phyloP scores from a whole-genome alignment of 37 sponge, comb jelly and placozoan species.

The Halichondria panicea region DNA sequence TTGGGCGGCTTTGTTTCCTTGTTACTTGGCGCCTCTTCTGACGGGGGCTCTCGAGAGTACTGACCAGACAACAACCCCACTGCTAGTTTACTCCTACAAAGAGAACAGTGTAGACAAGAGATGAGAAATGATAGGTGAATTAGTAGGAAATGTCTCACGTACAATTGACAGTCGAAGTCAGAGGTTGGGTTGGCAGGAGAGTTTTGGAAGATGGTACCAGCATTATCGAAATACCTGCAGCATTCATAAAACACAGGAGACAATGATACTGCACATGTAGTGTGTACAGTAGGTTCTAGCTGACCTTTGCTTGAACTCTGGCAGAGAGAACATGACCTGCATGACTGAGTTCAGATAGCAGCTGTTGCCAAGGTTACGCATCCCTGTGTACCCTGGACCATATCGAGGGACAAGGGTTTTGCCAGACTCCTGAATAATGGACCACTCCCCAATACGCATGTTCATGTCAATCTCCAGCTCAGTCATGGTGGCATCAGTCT shows the following conservation, averaged over 20 bases:
- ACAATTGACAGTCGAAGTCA: conserved; percentile 77
- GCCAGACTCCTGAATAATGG: conserved; percentile 83
- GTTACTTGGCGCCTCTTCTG: neutral
- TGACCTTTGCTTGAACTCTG: conserved; percentile 68
- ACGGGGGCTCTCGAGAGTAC: conserved; percentile 34
- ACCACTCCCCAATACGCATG: conserved; percentile 85
- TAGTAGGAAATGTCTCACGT: no score
- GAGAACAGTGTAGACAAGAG: no score
- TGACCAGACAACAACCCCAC: conserved; percentile 72
- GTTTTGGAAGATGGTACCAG: conserved; percentile 21
- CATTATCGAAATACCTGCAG: conserved; percentile 58
- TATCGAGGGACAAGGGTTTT: conserved; percentile 62
- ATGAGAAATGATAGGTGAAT: no score
- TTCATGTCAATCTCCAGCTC: conserved; percentile 95
- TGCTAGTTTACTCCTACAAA: conserved; percentile 65
- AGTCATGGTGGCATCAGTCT: conserved; percentile 92
- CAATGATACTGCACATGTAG: neutral
- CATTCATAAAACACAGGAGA: neutral
- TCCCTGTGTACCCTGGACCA: conserved; percentile 89
- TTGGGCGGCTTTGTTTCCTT: conserved; percentile 19
- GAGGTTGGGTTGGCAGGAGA: conserved; percentile 42
- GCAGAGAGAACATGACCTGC: conserved; percentile 80
- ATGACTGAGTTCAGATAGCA: conserved; percentile 90
- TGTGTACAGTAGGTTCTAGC: no score
- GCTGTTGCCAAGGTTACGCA: conserved; percentile 90